Evolutionary conservation across 2,797 vertebrate genomes (phyloP).

Genomic region (Saxicola maurus): DNA sequence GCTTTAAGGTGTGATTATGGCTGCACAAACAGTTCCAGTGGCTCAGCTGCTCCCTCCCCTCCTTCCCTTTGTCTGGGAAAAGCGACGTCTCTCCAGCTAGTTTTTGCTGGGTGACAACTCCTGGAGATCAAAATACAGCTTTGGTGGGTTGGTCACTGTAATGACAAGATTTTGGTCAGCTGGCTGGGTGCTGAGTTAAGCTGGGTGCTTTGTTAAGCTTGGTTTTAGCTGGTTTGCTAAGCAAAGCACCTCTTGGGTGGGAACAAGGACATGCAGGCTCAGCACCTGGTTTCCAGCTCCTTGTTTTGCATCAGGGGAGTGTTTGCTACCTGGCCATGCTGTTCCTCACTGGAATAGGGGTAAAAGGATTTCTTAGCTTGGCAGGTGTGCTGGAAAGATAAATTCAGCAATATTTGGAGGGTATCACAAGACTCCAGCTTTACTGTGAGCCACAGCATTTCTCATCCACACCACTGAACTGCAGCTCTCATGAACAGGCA

Average conservation of each 20-base stretch:
- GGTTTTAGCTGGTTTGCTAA: neutral
- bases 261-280: neutral
- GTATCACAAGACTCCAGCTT: neutral
- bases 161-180: neutral
- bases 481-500: neutral
- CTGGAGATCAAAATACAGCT: neutral
- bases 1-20: neutral
- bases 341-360: neutral
- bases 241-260: neutral
- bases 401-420: neutral
- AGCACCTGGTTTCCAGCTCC: neutral
- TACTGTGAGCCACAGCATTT: neutral
- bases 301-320: neutral
- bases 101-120: neutral
- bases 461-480: neutral
- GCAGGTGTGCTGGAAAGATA: neutral
- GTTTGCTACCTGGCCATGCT: neutral
- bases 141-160: neutral
- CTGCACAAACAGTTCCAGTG: conserved; percentile 10
- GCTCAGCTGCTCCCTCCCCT: neutral
- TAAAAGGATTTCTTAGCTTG: neutral
- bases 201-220: neutral
- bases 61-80: neutral
- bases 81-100: neutral
- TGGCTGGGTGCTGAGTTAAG: neutral